Evolutionary conservation across 64 coral and sea anemone genomes (phyloP).

Genomic region (Stylophora pistillata): DNA sequence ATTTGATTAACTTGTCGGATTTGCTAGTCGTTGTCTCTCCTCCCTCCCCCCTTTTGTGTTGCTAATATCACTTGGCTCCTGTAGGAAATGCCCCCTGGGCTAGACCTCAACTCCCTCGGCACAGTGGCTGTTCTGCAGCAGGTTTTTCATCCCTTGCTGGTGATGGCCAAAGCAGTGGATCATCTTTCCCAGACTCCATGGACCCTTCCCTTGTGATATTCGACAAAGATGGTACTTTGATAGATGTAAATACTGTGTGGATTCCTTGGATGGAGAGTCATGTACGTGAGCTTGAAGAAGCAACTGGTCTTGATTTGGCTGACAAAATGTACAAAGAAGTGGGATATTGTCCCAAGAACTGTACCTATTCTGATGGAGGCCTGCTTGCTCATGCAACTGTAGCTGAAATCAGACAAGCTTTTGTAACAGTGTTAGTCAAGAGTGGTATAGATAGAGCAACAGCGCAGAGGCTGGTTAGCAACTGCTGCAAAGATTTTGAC

Average conservation of each 20-base stretch:
- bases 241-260: conserved; percentile 90
- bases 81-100: conserved; percentile 69
- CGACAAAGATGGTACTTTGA: conserved; percentile 96
- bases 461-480: conserved; percentile 60
- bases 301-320: conserved; percentile 63
- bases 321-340: conserved; percentile 78
- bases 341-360: conserved; percentile 73
- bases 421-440: conserved; percentile 78
- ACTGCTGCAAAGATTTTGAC: conserved; percentile 84
- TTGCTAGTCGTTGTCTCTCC: neutral
- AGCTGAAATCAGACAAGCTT: conserved; percentile 75
- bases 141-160: conserved; percentile 71
- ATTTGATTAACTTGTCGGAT: neutral
- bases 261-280: conserved; percentile 85
- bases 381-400: conserved; percentile 89
- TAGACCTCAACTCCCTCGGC: conserved; percentile 29
- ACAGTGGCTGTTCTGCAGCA: conserved; percentile 25
- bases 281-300: conserved; percentile 66
- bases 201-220: conserved; percentile 83
- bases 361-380: conserved; percentile 66
- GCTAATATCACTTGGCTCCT: conserved; percentile 42
- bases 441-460: conserved; percentile 47
- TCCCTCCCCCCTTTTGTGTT: conserved; percentile 37
- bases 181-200: neutral
- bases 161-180: conserved; percentile 55